A percentile compares a stretch with the other conserved stretches of the same genome.
Conservation (phyloP, 1,140 invertebrate species). For the Drosophila santomea region DNA sequence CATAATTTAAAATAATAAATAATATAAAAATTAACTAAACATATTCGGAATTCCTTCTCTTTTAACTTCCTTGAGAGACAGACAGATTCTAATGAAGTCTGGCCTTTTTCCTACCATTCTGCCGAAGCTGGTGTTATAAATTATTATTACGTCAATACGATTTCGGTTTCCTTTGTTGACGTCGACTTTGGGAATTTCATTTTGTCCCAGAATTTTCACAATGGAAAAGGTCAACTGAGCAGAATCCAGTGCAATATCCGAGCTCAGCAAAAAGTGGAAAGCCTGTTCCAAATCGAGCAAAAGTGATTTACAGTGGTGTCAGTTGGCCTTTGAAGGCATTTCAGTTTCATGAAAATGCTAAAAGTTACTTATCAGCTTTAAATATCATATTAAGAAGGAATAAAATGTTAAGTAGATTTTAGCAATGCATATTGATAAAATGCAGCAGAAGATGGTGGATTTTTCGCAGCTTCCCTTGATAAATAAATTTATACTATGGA, state of each 20-base stretch:
- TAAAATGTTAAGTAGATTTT: no score
- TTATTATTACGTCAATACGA: slow-evolving; percentile 53
- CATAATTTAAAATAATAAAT: neutral
- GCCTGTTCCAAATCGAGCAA: neutral
- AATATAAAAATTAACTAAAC: neutral
- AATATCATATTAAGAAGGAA: no score
- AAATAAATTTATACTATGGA: no score
- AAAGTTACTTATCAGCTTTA: no score
- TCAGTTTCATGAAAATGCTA: neutral
- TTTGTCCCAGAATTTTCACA: slow-evolving; percentile 23
- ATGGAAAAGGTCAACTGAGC: slow-evolving; percentile 48
- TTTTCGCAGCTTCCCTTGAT: no score
- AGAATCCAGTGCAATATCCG: slow-evolving; percentile 21
- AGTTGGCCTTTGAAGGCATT: neutral
- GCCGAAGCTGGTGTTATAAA: slow-evolving; percentile 19
- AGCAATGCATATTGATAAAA: no score
- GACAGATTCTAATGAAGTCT: neutral
- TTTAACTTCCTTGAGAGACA: no score
- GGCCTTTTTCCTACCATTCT: no score
- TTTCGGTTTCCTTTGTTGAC: slow-evolving; percentile 52
- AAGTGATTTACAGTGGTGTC: neutral
- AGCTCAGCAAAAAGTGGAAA: slow-evolving; percentile 45
- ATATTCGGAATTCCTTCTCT: neutral
- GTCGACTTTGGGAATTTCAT: neutral
- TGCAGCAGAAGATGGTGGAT: no score